Percentiles rank a stretch among this genome's conserved stretches.
Conservation (phyloP, 2,113 vertebrate genomes). For the mouse (Mus musculus) region DNA sequence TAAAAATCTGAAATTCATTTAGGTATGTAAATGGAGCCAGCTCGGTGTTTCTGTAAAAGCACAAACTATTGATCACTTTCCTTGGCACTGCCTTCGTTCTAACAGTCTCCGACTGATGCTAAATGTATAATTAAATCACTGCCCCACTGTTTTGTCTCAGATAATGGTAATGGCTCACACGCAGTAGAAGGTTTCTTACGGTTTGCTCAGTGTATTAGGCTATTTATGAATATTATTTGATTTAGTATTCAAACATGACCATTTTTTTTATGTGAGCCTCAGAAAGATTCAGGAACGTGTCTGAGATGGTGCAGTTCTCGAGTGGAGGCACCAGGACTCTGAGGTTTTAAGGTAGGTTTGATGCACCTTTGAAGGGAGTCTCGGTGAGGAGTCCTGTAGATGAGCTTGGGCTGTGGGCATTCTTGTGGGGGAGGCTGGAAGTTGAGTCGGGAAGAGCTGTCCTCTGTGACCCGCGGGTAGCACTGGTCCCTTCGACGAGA, state of each 20-base stretch:
- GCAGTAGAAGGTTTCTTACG: conserved; percentile 1
- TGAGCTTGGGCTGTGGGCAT: not conserved
- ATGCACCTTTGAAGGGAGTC: not conserved
- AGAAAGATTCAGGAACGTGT: not conserved
- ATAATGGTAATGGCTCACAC: conserved; percentile 26
- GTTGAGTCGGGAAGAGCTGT: not conserved
- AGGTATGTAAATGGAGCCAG: conserved; percentile 57
- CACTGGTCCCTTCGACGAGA: not conserved
- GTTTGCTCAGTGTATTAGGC: not conserved
- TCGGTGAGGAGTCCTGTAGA: not conserved
- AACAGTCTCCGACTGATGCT: conserved; percentile 39
- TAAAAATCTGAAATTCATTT: conserved; percentile 67
- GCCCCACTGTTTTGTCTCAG: conserved; percentile 53
- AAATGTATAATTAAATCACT: conserved; percentile 70
- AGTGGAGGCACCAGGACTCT: not conserved
- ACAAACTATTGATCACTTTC: conserved; percentile 72
- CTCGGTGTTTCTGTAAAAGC: conserved; percentile 59
- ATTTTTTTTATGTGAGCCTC: conserved; percentile 9
- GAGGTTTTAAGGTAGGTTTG: not conserved
- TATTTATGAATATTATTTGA: not conserved
- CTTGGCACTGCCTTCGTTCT: conserved; percentile 41
- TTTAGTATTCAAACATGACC: not conserved
- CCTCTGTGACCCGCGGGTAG: not conserved
- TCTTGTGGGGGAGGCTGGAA: not conserved
- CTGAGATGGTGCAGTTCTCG: not conserved